Conservation (phyloP, 2,113 vertebrate genomes). For the Herpailurus yagouaroundi region DNA sequence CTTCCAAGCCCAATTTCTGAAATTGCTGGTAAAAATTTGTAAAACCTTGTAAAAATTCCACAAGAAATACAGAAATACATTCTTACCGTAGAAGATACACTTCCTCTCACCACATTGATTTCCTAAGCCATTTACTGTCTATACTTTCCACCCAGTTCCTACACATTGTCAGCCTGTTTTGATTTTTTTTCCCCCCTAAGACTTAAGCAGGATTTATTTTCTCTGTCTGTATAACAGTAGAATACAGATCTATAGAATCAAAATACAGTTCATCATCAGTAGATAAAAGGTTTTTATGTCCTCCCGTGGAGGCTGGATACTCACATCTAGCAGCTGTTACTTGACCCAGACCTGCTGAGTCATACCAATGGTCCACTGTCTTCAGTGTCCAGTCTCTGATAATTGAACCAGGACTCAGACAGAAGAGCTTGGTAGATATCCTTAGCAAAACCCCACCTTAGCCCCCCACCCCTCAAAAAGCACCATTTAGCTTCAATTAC, state of each 20-base stretch:
- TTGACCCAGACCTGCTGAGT: neutral
- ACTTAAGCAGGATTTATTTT: neutral
- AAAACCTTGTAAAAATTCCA: neutral
- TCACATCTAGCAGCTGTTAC: neutral
- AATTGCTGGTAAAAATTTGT: neutral
- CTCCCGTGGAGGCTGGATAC: neutral
- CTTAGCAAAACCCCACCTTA: neutral
- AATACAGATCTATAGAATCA: neutral
- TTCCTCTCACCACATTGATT: neutral
- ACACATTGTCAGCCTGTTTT: neutral
- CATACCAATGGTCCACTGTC: neutral
- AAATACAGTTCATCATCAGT: neutral
- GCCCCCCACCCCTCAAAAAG: neutral
- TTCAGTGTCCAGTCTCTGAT: neutral
- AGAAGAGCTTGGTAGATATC: neutral
- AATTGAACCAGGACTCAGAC: neutral
- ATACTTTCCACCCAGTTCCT: neutral
- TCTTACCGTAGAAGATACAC: neutral
- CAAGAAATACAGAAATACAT: neutral
- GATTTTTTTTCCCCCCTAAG: neutral
- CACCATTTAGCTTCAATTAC: neutral
- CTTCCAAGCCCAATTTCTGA: neutral
- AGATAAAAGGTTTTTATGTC: neutral
- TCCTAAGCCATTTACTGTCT: neutral
- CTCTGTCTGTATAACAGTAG: neutral